Evolutionary conservation across 2,797 vertebrate genomes (phyloP).

Genomic region (Epinephelus malabaricus): DNA sequence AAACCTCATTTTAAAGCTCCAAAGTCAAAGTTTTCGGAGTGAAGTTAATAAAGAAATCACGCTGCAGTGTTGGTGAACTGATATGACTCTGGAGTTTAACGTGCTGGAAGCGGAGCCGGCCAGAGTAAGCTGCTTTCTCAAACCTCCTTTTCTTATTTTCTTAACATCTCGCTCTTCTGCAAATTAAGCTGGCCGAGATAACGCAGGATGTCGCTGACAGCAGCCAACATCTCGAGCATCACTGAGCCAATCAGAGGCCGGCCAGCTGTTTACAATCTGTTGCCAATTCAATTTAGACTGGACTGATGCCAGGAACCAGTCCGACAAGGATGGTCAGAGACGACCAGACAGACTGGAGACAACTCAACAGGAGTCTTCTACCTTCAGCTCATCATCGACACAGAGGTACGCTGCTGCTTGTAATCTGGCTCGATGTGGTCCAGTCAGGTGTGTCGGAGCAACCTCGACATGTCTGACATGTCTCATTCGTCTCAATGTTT

Average conservation of each 20-base stretch:
- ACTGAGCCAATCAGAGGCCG: slow-evolving; percentile 9
- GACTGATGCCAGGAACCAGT: neutral
- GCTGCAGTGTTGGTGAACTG: neutral
- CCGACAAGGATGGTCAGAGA: neutral
- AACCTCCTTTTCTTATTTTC: slow-evolving; percentile 1
- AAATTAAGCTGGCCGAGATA: slow-evolving; percentile 7
- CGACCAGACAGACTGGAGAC: no score
- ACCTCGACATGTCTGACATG: no score
- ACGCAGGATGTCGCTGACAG: neutral
- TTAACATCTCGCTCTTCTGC: neutral
- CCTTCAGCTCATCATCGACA: neutral
- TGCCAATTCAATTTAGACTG: neutral
- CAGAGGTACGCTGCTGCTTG: no score
- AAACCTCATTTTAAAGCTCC: no score
- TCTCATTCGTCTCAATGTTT: no score
- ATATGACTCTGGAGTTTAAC: neutral
- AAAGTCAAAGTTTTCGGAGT: neutral
- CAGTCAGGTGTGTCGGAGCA: no score
- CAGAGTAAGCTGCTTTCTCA: neutral
- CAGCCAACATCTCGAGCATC: neutral
- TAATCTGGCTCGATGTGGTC: no score
- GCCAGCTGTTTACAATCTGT: neutral
- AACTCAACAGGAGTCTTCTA: no score
- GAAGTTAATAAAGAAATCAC: neutral
- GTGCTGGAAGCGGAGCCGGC: neutral